Evolutionary conservation across 2,888 invertebrate species (phyloP).

Genomic region (Dorcus hopei): DNA sequence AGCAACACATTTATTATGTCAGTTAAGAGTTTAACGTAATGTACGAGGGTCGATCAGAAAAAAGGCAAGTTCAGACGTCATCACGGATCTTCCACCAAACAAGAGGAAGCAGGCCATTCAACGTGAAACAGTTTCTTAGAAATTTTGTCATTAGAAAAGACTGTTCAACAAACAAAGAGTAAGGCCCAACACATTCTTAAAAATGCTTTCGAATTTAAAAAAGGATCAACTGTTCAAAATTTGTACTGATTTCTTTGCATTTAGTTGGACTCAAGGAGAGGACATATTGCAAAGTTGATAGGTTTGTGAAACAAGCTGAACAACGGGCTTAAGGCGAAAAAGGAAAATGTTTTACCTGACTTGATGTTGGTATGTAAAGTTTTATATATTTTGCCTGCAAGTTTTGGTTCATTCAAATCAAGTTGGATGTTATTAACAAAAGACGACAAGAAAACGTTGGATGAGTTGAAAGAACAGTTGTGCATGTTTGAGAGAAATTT

Average conservation of each 20-base stretch:
- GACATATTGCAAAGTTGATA: conserved; percentile 3
- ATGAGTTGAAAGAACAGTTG: conserved; percentile 26
- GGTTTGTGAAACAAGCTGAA: conserved; percentile 26
- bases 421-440: conserved; percentile 34
- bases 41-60: too few species aligned
- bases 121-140: conserved; percentile 26
- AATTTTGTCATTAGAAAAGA: too few species aligned
- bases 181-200: too few species aligned
- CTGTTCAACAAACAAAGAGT: too few species aligned
- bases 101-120: conserved; percentile 17
- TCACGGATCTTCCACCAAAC: too few species aligned
- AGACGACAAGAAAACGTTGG: conserved; percentile 25
- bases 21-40: too few species aligned
- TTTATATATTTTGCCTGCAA: conserved; percentile 5
- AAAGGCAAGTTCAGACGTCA: too few species aligned
- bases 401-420: conserved; percentile 20
- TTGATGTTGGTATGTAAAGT: conserved; percentile 18
- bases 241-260: conserved; percentile 13
- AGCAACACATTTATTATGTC: too few species aligned
- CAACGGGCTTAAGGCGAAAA: conserved; percentile 15
- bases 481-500: conserved; percentile 29
- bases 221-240: conserved; percentile 36
- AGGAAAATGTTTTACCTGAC: conserved; percentile 28
- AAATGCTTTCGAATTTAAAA: too few species aligned
- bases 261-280: conserved; percentile 34